phyloP scores from a whole-genome alignment of 2,888 invertebrate species.

The Belgica antarctica region DNA sequence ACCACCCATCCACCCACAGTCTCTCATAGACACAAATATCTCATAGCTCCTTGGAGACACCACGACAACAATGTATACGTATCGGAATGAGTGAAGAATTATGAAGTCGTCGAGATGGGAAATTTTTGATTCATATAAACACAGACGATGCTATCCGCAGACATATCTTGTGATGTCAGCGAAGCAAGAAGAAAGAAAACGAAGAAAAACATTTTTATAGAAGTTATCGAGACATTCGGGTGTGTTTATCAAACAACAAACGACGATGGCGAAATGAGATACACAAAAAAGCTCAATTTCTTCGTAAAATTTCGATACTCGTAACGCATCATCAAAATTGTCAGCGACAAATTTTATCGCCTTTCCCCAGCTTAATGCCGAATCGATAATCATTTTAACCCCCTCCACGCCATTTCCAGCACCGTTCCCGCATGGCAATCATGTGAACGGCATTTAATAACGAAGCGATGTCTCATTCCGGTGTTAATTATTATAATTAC shows the following conservation, averaged over 20 bases:
- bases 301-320: background rate
- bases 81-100: background rate
- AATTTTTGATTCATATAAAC: constrained; percentile 10
- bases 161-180: background rate
- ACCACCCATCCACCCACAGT: too few relatives aligned
- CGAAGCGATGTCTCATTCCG: background rate
- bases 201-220: background rate
- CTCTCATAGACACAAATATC: too few relatives aligned
- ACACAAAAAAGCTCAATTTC: constrained; percentile 10
- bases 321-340: constrained; percentile 12
- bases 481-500: constrained; percentile 25
- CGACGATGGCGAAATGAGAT: background rate
- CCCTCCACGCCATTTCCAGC: too few relatives aligned
- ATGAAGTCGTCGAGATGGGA: constrained; percentile 15
- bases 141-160: background rate
- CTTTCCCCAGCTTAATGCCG: background rate
- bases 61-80: constrained; percentile 20
- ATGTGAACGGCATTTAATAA: constrained; percentile 8
- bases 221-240: background rate
- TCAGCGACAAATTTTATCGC: constrained; percentile 6
- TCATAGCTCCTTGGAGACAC: constrained; percentile 17
- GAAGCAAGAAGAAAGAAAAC: background rate
- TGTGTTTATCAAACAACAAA: background rate
- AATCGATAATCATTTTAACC: constrained; percentile 14
- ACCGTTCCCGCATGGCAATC: too few relatives aligned